Evolutionary conservation across 2,113 vertebrate genomes (phyloP).

Genomic region (Kryptolebias marmoratus): DNA sequence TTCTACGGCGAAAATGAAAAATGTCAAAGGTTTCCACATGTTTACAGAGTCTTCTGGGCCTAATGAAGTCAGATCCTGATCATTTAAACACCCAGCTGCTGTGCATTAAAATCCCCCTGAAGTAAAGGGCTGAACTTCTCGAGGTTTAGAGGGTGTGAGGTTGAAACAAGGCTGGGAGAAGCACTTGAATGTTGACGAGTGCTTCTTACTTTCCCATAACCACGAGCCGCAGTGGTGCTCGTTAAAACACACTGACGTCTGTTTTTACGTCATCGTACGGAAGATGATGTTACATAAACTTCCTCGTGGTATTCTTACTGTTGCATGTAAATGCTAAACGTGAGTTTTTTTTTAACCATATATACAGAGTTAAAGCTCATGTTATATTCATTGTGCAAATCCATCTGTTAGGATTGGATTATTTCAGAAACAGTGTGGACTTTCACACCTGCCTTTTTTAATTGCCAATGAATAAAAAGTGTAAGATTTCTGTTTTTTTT

Average conservation of each 20-base stretch:
- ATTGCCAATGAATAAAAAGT: not conserved
- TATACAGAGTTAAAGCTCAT: not conserved
- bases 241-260: conserved; percentile 52
- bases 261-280: conserved; percentile 49
- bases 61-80: not conserved
- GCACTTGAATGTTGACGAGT: conserved; percentile 45
- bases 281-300: conserved; percentile 57
- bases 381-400: not conserved
- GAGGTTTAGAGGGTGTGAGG: conserved; percentile 22
- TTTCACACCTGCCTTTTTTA: conserved; percentile 1
- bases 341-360: not conserved
- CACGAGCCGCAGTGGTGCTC: conserved; percentile 41
- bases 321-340: conserved; percentile 12
- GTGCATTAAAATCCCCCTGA: conserved; percentile 21
- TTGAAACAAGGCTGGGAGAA: conserved; percentile 22
- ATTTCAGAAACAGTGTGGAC: conserved; percentile 2
- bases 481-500: not conserved
- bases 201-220: conserved; percentile 48
- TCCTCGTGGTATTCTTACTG: conserved; percentile 18
- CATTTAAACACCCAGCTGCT: conserved; percentile 10
- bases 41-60: conserved; percentile 4
- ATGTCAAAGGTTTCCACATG: not conserved
- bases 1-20: not conserved
- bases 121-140: conserved; percentile 1
- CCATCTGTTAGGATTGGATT: not conserved